Base-by-base conservation (phyloP, 1,140 invertebrate species). In the Procambarus clarkii region DNA sequence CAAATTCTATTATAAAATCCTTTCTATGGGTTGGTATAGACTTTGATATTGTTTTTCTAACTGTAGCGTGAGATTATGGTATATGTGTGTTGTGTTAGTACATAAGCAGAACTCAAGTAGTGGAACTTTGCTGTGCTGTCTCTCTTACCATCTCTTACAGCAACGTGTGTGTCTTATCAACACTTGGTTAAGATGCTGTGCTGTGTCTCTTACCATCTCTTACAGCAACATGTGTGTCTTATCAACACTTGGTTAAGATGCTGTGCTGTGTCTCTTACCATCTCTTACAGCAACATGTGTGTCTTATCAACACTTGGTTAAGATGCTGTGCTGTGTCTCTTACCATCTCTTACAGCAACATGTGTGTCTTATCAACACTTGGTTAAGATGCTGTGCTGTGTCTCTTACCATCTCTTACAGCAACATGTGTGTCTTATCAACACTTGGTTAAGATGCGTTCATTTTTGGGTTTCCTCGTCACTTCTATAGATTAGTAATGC, bases 1-100 rank as follows among this genome's bases (percentile, higher is more conserved):
- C 85, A 87, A 91, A 69, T 79, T 91, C 82, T 91, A 85, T 91
- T 89, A 82, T 89, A 44, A 89, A 81, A 89, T 89, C 87, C 87
- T 89, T 89, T 89, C 79, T 89, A 89, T 89, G 80, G 87, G 87
- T 89, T 87, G 85, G 80, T 89, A 64, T 82, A 89, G 80, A 82
- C 69, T 89, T 89, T 54, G 60, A 87, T 79, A 15, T 44, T 87
- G 77, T 50, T 87, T 87, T 76, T 87, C 71, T 79, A 77, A 87
- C 85, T 76, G 11, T 45, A 82, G 48, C 48, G 24, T 82, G 60
- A 64, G 13, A 79, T 44, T 79, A 78, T 15, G 77, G 54, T 87
- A 79, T 64, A 79, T 87, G 74, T 87, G 71, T 86, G 78, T 80
- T 80, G 71, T 74, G 74, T 50, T 77, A 48, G 45, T 74, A 48